Base-by-base conservation (phyloP, 2,797 vertebrate genomes). In the Dromococcyx pavoninus region DNA sequence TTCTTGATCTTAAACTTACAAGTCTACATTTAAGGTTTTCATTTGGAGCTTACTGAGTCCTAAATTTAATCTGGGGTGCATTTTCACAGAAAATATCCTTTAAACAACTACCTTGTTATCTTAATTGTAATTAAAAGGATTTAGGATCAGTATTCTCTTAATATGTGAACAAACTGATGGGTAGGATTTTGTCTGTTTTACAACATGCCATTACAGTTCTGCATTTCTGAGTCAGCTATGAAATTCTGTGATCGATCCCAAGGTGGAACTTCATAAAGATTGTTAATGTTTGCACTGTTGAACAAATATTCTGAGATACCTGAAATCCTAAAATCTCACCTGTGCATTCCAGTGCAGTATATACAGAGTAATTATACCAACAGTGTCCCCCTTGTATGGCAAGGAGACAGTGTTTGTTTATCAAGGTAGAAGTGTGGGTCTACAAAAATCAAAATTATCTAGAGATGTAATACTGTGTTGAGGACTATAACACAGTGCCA, bases 231-330 rank as follows among this genome's bases (percentile, higher is more conserved):
- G 51, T 86, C 67, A 64, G 67, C 44, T 80, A 33, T 75, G 88
- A 75, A 83, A 86, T 88, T 90, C 60, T 72, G 67, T 46, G 57
- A 5, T 11, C 51, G 54, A 69, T 85, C 37, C 57, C 0, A 0
- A 76, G 67, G 33, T 61, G 95, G 86, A 88, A 83, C 78, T 91
- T 94, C 56, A 39, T 76, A 92, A 61, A 53, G 37, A 41, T n/a
- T 86, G 27, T 44, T 86, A 71, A 76, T 84, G 73, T 89, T 86
- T 77, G 48, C 70, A 44, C 46, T 72, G 46, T 35, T 93, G 58
- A 70, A 74, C 88, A 93, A 94, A 79, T 74, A 51, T 35, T 91
- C n/a, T 33, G 43, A 81, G 71, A 53, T 14, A 75, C 64, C 57
- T 43, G 17, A 94, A 95, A 64, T 93, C 66, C 60, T 35, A 10